A percentile compares a stretch with the other conserved stretches of the same genome.
Evolutionary conservation across 2,113 vertebrate species (phyloP).

Genomic region (Vidua macroura): DNA sequence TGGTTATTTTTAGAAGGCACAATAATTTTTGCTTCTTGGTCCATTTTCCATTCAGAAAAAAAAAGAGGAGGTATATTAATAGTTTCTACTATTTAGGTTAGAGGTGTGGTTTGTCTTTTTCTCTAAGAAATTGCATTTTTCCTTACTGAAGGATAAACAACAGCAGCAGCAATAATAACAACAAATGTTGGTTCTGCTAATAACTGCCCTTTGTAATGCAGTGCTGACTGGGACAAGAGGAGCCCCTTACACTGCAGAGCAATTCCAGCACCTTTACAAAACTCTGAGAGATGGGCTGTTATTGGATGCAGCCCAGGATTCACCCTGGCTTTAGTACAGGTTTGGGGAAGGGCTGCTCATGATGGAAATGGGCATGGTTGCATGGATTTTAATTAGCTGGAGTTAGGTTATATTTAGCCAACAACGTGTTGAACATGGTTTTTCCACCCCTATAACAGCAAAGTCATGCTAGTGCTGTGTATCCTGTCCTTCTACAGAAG

Average conservation of each 20-base stretch:
- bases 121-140: not conserved
- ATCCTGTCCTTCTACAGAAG: not conserved
- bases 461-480: not conserved
- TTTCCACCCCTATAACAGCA: not conserved
- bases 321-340: not conserved
- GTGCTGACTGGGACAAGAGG: not conserved
- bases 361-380: not conserved
- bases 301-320: not conserved
- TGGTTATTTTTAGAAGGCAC: not conserved
- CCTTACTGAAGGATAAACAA: not conserved
- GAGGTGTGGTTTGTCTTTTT: not conserved
- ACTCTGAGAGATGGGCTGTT: not conserved
- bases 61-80: not conserved
- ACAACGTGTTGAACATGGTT: accelerated
- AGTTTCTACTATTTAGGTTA: not conserved
- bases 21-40: not conserved
- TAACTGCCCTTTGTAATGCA: not conserved
- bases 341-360: not conserved
- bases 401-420: not conserved
- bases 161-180: not conserved
- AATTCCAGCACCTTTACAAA: not conserved
- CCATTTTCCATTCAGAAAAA: not conserved
- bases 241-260: not conserved
- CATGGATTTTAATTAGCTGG: not conserved
- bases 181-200: not conserved